phyloP scores from a whole-genome alignment of 2,113 vertebrate genomes.

The Rallus limicola region DNA sequence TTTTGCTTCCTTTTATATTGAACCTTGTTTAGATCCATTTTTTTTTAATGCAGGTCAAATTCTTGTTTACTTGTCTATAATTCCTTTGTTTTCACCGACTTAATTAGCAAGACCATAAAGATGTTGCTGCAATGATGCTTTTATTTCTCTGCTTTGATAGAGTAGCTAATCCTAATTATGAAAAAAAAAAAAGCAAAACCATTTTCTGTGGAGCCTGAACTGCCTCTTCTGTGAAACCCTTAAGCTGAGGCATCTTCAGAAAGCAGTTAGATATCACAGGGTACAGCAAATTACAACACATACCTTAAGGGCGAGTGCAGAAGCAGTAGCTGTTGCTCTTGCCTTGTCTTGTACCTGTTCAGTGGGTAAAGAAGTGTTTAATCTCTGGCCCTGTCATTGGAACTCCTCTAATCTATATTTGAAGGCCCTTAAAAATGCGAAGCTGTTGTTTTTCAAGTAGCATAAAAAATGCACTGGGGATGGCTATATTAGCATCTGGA shows the following conservation, averaged over 20 bases:
- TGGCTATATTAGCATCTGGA: neutral
- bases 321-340: neutral
- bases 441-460: neutral
- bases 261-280: neutral
- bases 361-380: constrained; percentile 24
- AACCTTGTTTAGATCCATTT: neutral
- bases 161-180: neutral
- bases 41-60: neutral
- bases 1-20: neutral
- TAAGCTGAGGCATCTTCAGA: neutral
- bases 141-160: neutral
- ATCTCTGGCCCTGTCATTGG: constrained; percentile 40
- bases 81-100: neutral
- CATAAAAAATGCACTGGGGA: neutral
- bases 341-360: neutral
- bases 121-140: neutral
- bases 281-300: neutral
- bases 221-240: neutral
- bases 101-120: neutral
- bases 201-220: neutral
- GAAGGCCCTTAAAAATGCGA: neutral
- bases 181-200: neutral
- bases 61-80: neutral
- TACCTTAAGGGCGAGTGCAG: neutral
- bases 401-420: neutral